Conservation (phyloP, 2,113 vertebrate genomes). For the Sialia sialis region DNA sequence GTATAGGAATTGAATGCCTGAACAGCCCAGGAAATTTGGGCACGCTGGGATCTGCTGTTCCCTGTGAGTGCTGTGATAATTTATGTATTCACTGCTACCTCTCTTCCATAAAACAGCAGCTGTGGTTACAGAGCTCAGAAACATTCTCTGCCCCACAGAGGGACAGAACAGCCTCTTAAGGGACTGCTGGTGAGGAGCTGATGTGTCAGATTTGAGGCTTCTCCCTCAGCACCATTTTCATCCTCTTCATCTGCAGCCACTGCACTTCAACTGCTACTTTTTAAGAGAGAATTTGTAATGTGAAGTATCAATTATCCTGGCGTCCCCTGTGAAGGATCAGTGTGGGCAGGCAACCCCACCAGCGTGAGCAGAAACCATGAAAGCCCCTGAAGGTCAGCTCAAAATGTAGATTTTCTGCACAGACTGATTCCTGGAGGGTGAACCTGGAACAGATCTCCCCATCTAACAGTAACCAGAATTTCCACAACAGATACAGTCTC, state of each 20-base stretch:
- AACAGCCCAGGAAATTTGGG: background rate
- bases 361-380: fast-evolving
- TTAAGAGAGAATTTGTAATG: background rate
- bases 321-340: background rate
- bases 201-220: background rate
- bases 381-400: background rate
- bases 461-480: background rate
- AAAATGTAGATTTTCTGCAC: background rate
- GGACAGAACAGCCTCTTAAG: background rate
- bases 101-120: background rate
- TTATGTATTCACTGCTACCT: background rate
- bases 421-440: background rate
- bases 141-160: background rate
- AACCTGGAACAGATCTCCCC: background rate
- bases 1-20: background rate
- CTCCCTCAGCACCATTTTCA: background rate
- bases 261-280: background rate
- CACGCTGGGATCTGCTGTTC: background rate
- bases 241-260: background rate
- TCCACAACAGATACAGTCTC: background rate
- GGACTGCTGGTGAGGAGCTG: background rate
- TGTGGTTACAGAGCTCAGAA: background rate
- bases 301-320: background rate
- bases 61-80: background rate
- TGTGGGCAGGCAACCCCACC: background rate